Base-by-base conservation (phyloP, 2,888 invertebrate genomes). In the Lomographa bimaculata region DNA sequence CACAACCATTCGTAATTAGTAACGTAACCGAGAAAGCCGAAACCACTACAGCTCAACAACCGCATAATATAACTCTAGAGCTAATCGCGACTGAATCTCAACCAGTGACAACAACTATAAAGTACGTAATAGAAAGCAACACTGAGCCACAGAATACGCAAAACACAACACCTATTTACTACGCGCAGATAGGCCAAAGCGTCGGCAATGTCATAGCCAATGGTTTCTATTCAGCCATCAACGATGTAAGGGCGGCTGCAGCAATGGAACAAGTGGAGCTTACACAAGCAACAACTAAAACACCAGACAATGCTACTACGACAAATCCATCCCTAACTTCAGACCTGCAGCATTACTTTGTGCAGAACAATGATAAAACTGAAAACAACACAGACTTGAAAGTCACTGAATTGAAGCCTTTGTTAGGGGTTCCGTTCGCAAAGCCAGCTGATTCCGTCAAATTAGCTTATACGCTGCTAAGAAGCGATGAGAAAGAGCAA, bases 211-310 rank as follows among this genome's bases (percentile, higher is more conserved):
- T 74, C 19, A 68, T 83, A 20, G 79, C 85, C 1, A 79, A 77
- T 47, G 83, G 82, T 0, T 84, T 91, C 51, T 93, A 91, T 54
- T 89, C 93, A 1, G 90, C 92, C 0, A 73, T 93, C 14, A 92
- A 93, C 6, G 93, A 90, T 48, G 90, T 91, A 10, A 91, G 93
- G 67, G 90, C 91, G 0, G 92, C 92, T 5, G 92, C 92, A 27
- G 90, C 91, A 16, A 61, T 92, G 37, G 91, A 91, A 0, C 90
- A 92, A 40, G 77, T 91, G 1, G 91, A 92, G 46, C 90, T 90
- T 30, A 87, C 91, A 7, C 90, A 91, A 26, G 89, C 90, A 60
- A 72, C 61, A 26, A 54, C 68, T 19, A 56, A 57, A 29, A 59
- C 66, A 35, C 63, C 60, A 30, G 50, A 51, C 1, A 62, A 58